Evolutionary conservation across 2,113 vertebrate species (phyloP).

Genomic region (Eurystomus gularis): DNA sequence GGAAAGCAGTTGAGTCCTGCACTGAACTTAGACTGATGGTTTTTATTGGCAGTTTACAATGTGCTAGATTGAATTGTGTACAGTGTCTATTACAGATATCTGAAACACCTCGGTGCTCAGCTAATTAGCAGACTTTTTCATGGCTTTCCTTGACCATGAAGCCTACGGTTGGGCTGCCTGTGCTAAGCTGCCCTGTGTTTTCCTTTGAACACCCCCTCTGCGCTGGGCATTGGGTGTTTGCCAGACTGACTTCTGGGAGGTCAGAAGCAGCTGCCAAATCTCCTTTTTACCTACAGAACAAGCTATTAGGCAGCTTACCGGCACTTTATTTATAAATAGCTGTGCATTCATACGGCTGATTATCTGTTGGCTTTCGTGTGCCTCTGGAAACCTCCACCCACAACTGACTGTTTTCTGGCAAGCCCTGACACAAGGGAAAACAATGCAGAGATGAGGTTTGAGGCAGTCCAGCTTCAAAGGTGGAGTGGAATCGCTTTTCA

Average conservation of each 20-base stretch:
- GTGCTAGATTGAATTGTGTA: rapidly evolving
- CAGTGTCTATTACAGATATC: neutral
- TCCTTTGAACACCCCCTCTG: neutral
- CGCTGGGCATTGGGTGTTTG: rapidly evolving
- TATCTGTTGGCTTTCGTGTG: neutral
- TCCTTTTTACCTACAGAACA: neutral
- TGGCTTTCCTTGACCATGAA: neutral
- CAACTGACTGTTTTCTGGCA: neutral
- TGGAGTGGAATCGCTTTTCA: neutral
- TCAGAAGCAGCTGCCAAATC: neutral
- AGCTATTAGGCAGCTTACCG: neutral
- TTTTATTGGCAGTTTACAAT: neutral
- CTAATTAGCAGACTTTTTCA: neutral
- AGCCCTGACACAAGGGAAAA: neutral
- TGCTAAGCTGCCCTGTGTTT: neutral
- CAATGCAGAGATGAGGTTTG: neutral
- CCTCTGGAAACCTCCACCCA: neutral
- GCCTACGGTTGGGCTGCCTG: neutral
- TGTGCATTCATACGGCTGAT: rapidly evolving
- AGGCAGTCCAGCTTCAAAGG: neutral
- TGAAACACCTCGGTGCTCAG: neutral
- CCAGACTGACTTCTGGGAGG: neutral
- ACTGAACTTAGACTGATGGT: neutral
- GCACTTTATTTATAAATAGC: neutral
- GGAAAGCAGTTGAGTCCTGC: neutral